Percentiles rank a stretch among this genome's conserved stretches.
phyloP scores from a whole-genome alignment of 2,113 vertebrate genomes.

The Setophaga kirtlandii region DNA sequence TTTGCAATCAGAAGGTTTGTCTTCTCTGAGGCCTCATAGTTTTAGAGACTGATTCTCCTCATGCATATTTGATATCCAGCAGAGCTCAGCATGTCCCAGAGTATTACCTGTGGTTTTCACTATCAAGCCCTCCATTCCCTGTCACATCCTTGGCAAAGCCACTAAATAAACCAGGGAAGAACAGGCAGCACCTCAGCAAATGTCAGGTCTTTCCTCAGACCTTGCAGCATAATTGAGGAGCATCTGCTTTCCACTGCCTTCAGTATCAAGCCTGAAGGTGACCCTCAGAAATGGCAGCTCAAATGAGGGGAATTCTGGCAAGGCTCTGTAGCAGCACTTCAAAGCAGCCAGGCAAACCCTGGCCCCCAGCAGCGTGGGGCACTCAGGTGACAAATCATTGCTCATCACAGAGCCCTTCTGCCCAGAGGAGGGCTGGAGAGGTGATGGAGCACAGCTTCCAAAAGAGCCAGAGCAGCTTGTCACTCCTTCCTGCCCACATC shows the following conservation, averaged over 20 bases:
- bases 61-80: neutral
- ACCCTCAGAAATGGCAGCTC: neutral
- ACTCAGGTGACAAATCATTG: neutral
- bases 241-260: neutral
- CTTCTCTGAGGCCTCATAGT: neutral
- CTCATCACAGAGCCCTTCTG: neutral
- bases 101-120: neutral
- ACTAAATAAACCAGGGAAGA: neutral
- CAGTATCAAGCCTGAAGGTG: neutral
- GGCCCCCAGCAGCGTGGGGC: fast-evolving
- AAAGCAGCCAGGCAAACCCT: neutral
- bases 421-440: neutral
- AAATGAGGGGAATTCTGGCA: neutral
- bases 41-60: neutral
- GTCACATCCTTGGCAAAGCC: neutral
- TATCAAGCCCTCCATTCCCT: neutral
- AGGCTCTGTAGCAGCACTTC: neutral
- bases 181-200: neutral
- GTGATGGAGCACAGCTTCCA: neutral
- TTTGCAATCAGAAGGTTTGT: neutral
- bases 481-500: neutral
- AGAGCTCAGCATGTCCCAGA: neutral
- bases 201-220: neutral
- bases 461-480: neutral
- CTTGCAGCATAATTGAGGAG: neutral